Conservation (phyloP, 2,888 invertebrate genomes). For the Rhamnusium bicolor region DNA sequence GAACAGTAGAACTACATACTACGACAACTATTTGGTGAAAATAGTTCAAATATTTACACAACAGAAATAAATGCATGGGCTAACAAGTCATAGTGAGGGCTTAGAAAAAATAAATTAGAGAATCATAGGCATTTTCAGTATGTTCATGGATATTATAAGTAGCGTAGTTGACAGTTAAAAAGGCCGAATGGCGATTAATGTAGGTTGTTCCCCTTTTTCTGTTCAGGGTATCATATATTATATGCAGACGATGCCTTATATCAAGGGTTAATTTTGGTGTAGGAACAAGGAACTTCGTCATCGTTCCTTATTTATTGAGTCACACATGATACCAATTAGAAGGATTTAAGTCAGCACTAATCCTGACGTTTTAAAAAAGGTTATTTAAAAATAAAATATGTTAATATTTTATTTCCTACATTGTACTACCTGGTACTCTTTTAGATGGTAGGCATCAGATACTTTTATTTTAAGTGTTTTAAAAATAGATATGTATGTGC, state of each 20-base stretch:
- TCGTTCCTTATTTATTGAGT: slow-evolving; percentile 15
- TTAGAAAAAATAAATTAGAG: slow-evolving; percentile 23
- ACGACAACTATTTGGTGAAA: not conserved
- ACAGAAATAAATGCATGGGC: not conserved
- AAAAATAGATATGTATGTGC: not conserved
- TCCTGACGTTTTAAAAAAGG: not conserved
- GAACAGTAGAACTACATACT: not conserved
- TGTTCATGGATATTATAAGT: slow-evolving; percentile 3
- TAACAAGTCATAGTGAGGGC: slow-evolving; percentile 21
- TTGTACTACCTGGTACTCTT: not conserved
- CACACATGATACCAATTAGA: slow-evolving; percentile 17
- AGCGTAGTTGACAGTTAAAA: slow-evolving; percentile 3
- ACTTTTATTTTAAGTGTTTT: not conserved
- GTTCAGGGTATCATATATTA: not conserved
- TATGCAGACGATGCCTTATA: not conserved
- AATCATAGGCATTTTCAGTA: slow-evolving; percentile 5
- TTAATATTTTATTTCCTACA: slow-evolving; percentile 4
- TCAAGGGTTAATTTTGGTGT: slow-evolving; percentile 21
- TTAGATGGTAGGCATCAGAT: not conserved
- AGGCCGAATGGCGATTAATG: not conserved
- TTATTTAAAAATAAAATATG: slow-evolving; percentile 7
- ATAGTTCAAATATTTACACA: slow-evolving; percentile 25
- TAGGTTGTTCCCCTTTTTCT: not conserved
- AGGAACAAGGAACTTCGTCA: slow-evolving; percentile 1
- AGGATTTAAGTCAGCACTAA: not conserved